These are phyloP conservation scores for Sclerodermus sp. DNA, from an alignment of 2,888 invertebrate species.

Conservation along the genomic window DNA sequence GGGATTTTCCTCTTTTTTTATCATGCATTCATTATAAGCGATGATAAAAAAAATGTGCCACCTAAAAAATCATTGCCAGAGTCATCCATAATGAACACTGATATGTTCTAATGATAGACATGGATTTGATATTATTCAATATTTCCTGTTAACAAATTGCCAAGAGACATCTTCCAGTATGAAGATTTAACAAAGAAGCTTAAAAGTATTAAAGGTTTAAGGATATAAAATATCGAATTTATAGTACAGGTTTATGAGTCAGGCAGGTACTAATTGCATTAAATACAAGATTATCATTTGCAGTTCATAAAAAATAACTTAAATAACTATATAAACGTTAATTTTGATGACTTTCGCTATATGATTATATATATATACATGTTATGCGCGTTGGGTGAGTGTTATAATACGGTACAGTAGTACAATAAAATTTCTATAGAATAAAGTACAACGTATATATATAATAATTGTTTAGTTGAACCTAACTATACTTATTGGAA, in stretches of 20 bases:
- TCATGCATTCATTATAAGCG: background rate
- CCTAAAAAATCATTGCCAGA: background rate
- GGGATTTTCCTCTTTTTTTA: background rate
- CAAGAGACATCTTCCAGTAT: background rate
- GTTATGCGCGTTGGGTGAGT: conserved; percentile 51
- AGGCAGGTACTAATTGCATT: conserved; percentile 28
- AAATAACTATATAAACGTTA: conserved; percentile 37
- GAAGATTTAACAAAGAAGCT: background rate
- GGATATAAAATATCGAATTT: conserved; percentile 5
- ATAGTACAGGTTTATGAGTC: conserved; percentile 31
- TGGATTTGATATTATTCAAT: background rate
- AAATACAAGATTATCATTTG: conserved; percentile 15
- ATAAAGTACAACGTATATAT: conserved; percentile 51
- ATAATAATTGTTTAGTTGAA: conserved; percentile 39
- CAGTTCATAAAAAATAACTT: conserved; percentile 34
- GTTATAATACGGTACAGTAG: conserved; percentile 50
- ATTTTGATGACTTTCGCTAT: conserved; percentile 45
- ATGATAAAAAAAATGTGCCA: background rate
- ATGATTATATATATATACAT: conserved; percentile 44
- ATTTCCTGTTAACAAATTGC: background rate
- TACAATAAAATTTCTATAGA: conserved; percentile 46
- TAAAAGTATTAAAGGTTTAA: background rate
- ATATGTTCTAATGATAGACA: conserved; percentile 1
- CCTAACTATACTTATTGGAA: conserved; percentile 39
- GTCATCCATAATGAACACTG: background rate